phyloP scores from a whole-genome alignment of 2,113 vertebrate genomes.

The Phyllostomus hastatus region DNA sequence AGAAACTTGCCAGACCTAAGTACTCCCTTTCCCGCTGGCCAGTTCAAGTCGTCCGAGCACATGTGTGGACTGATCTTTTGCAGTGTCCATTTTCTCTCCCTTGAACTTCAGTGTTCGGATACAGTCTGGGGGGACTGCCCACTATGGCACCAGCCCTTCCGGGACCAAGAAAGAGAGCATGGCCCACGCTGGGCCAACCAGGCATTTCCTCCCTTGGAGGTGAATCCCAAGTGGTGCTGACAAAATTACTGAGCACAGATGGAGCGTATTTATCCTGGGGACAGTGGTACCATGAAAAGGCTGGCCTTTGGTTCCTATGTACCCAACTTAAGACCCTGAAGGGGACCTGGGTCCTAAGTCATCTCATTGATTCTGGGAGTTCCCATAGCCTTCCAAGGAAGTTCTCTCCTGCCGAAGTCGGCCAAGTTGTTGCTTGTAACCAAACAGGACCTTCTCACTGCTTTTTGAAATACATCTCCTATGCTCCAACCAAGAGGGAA shows the following conservation, averaged over 20 bases:
- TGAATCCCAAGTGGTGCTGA: not conserved
- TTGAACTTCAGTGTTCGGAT: not conserved
- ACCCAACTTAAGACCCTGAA: not conserved
- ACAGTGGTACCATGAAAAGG: not conserved
- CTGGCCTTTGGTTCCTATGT: not conserved
- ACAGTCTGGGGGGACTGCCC: not conserved
- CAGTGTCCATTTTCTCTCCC: not conserved
- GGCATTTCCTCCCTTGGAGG: not conserved
- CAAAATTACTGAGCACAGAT: not conserved
- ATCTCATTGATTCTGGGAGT: not conserved
- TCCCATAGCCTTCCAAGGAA: not conserved
- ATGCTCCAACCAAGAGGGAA: not conserved
- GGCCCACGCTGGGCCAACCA: not conserved
- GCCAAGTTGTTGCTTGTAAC: not conserved
- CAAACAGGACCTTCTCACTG: not conserved
- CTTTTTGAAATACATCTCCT: not conserved
- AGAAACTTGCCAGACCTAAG: conserved; percentile 15
- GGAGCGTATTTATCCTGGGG: not conserved
- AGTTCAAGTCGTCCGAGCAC: not conserved
- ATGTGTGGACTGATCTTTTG: not conserved
- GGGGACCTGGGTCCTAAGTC: not conserved
- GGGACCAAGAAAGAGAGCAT: not conserved
- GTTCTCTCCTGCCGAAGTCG: not conserved
- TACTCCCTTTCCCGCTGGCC: not conserved
- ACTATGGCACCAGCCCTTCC: not conserved